Evolutionary conservation across 2,797 vertebrate genomes (phyloP), one percentile per base, ranked within the genome.

Genomic region (Malurus splendens): DNA sequence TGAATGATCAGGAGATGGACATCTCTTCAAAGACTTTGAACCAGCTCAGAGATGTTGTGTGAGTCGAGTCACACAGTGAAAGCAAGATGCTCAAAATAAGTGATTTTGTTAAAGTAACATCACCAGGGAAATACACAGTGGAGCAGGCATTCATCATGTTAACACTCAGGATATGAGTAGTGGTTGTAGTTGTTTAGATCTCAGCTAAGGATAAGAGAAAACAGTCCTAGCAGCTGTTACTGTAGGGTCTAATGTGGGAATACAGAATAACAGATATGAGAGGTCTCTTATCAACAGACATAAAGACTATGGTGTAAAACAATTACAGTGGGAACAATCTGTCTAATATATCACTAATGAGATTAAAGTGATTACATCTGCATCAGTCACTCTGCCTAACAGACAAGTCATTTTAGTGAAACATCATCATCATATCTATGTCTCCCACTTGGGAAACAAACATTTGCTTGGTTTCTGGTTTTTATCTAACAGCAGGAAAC

Each of bases 361-460:
- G 89, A 93, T 95, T 92, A 90, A 87, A 95, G 87, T 60, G 87
- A 93, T 95, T 95, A 93, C 82, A 94, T 92, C 79, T 95, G 73
- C 76, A 95, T 94, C 93, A 93, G 86, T 95, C 93, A 92, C 66
- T 84, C 74, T 79, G 82, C 70, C 56, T 90, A 94, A 90, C 18
- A 78, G 94, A 91, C 61, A 87, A 81, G 47, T 33, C 27, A 45
- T 84, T 92, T 82, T 48, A 94, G 55, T 56, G 57, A 80, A 94
- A 84, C 73, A 57, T 64, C 86, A 85, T 71, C 91, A 93, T 71
- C 45, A 48, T 90, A 85, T 90, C 86, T 82, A 32, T 22, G 52
- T 93, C 93, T 94, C 92, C 93, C 72, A 93, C 90, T 91, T 90
- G 91, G 90, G 95, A 93, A 95, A 93, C 50, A 95, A 94, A 64